phyloP scores from a whole-genome alignment of 2,797 vertebrate species.

The Artibeus lituratus region DNA sequence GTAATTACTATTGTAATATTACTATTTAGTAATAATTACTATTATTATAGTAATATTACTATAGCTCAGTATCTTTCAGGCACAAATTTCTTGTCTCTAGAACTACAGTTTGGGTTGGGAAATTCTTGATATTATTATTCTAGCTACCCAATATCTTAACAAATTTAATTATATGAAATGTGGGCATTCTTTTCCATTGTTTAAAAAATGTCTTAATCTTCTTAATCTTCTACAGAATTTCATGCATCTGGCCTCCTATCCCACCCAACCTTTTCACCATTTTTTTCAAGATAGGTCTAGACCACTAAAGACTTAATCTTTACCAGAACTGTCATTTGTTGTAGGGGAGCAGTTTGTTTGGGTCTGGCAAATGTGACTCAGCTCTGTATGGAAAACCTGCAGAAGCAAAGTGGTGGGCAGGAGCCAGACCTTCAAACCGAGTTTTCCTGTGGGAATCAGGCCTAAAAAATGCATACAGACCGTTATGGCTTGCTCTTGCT shows the following conservation, averaged over 20 bases:
- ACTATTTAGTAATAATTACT: no score
- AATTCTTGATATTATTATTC: not conserved
- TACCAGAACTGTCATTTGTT: not conserved
- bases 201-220: not conserved
- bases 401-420: no score
- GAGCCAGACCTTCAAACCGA: no score
- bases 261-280: not conserved
- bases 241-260: not conserved
- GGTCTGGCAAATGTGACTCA: no score
- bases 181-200: not conserved
- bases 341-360: no score
- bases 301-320: not conserved
- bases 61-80: not conserved
- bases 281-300: not conserved
- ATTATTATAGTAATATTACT: not conserved
- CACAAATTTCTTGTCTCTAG: not conserved
- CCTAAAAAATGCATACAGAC: no score
- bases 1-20: no score
- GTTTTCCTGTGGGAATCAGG: no score
- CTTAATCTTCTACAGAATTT: not conserved
- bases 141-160: not conserved
- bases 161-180: not conserved
- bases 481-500: no score
- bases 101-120: not conserved
- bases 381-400: no score